Evolutionary conservation across 1,140 invertebrate species (phyloP).

Genomic region (Leptoteleia sp.): DNA sequence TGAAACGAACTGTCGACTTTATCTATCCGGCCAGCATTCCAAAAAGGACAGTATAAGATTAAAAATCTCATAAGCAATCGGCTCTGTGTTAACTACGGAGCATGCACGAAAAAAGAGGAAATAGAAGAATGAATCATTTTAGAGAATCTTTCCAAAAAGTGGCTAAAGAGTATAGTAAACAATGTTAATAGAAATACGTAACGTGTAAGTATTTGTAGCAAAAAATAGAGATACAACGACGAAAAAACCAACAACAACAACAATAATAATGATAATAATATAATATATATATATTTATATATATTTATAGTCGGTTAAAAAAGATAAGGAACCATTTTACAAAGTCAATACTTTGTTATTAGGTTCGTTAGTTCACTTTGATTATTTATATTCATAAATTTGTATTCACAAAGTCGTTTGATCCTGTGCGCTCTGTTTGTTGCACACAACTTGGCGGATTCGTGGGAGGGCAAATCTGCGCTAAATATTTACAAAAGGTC

Average conservation of each 20-base stretch:
- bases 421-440: conserved; percentile 52
- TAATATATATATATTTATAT: conserved; percentile 55
- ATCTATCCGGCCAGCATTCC: conserved; percentile 90
- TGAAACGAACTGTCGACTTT: conserved; percentile 98
- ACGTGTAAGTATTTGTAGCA: conserved; percentile 67
- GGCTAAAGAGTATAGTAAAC: conserved; percentile 62
- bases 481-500: conserved; percentile 24
- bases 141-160: conserved; percentile 58
- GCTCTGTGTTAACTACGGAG: conserved; percentile 47
- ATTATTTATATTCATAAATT: neutral
- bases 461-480: conserved; percentile 1
- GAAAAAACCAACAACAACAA: conserved; percentile 71
- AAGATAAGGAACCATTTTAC: conserved; percentile 33
- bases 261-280: conserved; percentile 58
- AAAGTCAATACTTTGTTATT: conserved; percentile 33
- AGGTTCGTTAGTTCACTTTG: conserved; percentile 22
- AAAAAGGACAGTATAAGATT: conserved; percentile 75
- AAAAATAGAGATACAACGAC: conserved; percentile 73
- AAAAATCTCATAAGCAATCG: conserved; percentile 63
- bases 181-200: conserved; percentile 67
- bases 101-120: conserved; percentile 65
- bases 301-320: conserved; percentile 48
- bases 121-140: conserved; percentile 58
- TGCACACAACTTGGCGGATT: conserved; percentile 2
- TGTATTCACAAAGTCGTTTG: conserved; percentile 16